phyloP scores from a whole-genome alignment of 1,140 invertebrate genomes.

The Batillaria attramentaria region DNA sequence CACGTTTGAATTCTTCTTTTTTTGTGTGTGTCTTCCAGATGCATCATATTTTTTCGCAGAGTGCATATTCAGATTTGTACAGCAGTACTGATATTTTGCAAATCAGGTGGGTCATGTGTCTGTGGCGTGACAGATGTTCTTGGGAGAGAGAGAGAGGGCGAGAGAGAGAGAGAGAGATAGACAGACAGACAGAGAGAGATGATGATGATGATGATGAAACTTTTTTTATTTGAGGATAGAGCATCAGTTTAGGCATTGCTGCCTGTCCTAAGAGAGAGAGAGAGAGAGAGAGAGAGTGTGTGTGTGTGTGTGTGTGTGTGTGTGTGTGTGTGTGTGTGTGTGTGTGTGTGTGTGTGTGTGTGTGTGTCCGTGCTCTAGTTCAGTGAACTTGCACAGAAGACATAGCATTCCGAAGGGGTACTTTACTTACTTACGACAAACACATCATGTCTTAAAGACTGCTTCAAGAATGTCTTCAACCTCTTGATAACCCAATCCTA shows the following conservation, averaged over 20 bases:
- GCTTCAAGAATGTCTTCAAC: no score
- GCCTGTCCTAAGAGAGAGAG: no score
- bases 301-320: neutral
- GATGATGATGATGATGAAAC: no score
- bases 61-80: conserved; percentile 36
- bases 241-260: no score
- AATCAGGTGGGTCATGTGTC: conserved; percentile 19
- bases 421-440: no score
- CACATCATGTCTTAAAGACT: no score
- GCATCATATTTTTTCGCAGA: conserved; percentile 41
- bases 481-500: no score
- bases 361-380: neutral
- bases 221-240: no score
- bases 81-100: conserved; percentile 39
- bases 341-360: conserved; percentile 11
- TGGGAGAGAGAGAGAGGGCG: conserved; percentile 1
- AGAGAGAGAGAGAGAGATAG: neutral
- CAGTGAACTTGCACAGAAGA: no score
- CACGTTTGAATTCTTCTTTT: neutral
- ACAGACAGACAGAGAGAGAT: no score
- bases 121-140: no score
- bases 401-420: no score
- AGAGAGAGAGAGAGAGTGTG: conserved; percentile 5
- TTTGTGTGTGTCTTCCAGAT: conserved; percentile 41
- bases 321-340: neutral